phyloP scores from a whole-genome alignment of 1,140 invertebrate species.

The Brachionus calyciflorus region DNA sequence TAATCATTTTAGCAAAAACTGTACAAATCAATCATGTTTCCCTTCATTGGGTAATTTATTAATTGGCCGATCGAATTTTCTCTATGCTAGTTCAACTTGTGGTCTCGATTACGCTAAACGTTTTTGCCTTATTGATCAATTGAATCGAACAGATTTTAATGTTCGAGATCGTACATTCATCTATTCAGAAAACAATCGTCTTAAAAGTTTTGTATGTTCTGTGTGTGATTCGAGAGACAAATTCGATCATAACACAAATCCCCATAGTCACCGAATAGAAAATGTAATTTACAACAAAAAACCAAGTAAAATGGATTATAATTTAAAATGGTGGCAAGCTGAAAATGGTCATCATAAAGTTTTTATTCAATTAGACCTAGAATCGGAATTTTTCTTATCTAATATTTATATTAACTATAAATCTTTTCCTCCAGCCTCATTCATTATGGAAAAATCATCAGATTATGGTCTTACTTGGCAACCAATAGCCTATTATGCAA shows the following conservation, averaged over 20 bases:
- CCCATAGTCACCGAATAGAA: constrained; percentile 76
- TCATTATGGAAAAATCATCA: constrained; percentile 87
- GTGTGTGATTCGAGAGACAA: constrained; percentile 74
- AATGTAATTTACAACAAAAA: constrained; percentile 76
- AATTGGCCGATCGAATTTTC: constrained; percentile 81
- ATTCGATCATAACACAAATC: constrained; percentile 51
- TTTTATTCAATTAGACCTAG: constrained; percentile 80
- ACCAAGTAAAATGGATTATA: constrained; percentile 14
- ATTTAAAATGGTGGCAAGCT: constrained; percentile 81
- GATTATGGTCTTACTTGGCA: constrained; percentile 89
- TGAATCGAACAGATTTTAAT: background rate
- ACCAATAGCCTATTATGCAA: constrained; percentile 87
- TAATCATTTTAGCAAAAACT: constrained; percentile 56
- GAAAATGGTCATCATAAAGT: constrained; percentile 87
- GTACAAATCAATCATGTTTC: constrained; percentile 90
- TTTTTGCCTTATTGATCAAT: constrained; percentile 56
- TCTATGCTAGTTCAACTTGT: constrained; percentile 88
- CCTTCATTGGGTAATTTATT: constrained; percentile 94
- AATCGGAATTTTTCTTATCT: constrained; percentile 95
- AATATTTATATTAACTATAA: constrained; percentile 92
- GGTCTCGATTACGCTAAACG: constrained; percentile 71
- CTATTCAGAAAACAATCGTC: constrained; percentile 75
- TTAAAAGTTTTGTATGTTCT: constrained; percentile 84
- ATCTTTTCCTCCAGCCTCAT: constrained; percentile 86
- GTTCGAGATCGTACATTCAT: constrained; percentile 87